Base-by-base conservation (phyloP, 2,113 vertebrate genomes). In the Aptenodytes patagonicus region DNA sequence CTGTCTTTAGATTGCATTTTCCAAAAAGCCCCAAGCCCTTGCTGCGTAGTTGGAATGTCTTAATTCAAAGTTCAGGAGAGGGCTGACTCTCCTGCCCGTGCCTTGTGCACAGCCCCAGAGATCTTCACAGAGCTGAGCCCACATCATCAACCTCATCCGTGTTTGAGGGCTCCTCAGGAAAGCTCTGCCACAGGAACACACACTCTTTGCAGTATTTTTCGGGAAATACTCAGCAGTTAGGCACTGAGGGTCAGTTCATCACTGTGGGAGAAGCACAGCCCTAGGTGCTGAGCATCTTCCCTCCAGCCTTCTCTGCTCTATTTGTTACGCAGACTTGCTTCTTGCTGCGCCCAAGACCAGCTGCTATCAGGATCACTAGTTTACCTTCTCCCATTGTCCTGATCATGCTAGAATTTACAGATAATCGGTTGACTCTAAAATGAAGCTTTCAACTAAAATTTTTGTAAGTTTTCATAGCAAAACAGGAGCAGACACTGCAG, bases 271-370 rank as follows among this genome's bases (percentile, higher is more conserved):
- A 28, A 81, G 29, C 38, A 22, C 47, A 70, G 54, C 42, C n/a
- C 6, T 4, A 9, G 20, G 12, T 62, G 18, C 9, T 0, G 1
- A 49, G 13, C 32, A 29, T 40, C 31, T 20, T 36, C 40, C 25
- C 70, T 69, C 55, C 54, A 68, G 34, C 36, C 62, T 83, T 57
- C 69, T 19, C 51, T 29, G 25, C 73, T 68, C 36, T 32, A 25
- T n/a, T 49, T 51, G 15, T 18, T 42, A n/a, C 2, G 9, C 36
- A 58, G 22, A 15, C 36, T 34, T 65, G 26, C 49, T 65, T 64
- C 73, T 44, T 28, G 22, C 44, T 25, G 21, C 2, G 7, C 60
- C 44, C 46, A 46, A 66, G 44, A 29, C 11, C 46, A 80, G 60
- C 60, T 38, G 16, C 49, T 32, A 7, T 42, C 34, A 54, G 34